Conservation (phyloP, 2,113 vertebrate species). For the Notarius lentiginosus region DNA sequence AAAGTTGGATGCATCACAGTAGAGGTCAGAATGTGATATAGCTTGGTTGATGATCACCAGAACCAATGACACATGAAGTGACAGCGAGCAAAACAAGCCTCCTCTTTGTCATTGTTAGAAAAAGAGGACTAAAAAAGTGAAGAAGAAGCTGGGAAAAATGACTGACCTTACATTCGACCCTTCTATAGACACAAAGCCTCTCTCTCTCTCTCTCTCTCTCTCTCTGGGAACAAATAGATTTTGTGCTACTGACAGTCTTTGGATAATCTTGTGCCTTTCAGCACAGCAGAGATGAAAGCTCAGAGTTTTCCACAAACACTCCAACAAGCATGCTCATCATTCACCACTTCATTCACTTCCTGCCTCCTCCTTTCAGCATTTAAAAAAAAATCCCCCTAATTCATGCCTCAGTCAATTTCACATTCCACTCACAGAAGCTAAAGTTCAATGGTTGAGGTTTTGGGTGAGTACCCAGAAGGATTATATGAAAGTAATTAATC, state of each 20-base stretch:
- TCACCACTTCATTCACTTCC: conserved; percentile 18
- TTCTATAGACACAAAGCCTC: neutral
- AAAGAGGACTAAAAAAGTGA: neutral
- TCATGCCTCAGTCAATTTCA: conserved; percentile 5
- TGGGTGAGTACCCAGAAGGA: neutral
- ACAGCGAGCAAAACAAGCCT: neutral
- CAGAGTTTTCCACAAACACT: conserved; percentile 15
- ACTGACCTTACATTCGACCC: neutral
- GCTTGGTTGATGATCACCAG: too few species aligned
- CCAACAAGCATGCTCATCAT: conserved; percentile 20
- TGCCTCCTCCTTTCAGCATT: conserved; percentile 1
- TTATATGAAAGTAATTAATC: neutral
- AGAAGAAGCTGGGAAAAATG: neutral
- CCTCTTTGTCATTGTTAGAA: neutral
- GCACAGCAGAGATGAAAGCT: conserved; percentile 25
- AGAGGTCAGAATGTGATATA: neutral
- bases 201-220: neutral
- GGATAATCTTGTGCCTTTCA: conserved; percentile 33
- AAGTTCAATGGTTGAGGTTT: neutral
- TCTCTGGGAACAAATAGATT: conserved; percentile 28
- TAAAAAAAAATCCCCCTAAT: neutral
- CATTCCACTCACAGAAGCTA: neutral
- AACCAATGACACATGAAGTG: neutral
- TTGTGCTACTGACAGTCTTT: conserved; percentile 23
- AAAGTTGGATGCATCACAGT: neutral